phyloP scores from a whole-genome alignment of 2,113 vertebrate species.

The Merops nubicus region DNA sequence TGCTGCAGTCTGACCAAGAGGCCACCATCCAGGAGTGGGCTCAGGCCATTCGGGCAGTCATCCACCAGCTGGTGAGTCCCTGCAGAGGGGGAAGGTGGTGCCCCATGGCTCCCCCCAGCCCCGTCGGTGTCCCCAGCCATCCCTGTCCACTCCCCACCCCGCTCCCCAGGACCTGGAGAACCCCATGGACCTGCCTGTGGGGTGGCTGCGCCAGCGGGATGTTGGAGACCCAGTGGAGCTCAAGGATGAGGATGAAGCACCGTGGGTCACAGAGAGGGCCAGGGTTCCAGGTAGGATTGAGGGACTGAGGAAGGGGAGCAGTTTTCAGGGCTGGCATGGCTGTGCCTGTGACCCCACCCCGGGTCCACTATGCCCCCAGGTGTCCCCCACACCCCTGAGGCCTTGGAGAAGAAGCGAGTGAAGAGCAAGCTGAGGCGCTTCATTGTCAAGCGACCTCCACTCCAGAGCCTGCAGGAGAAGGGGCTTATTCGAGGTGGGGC shows the following conservation, averaged over 20 bases:
- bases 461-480: conserved; percentile 90
- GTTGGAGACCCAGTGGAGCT: conserved; percentile 83
- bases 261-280: neutral
- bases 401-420: conserved; percentile 84
- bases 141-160: too few relatives aligned
- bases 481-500: conserved; percentile 89
- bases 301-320: too few relatives aligned
- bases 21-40: conserved; percentile 87
- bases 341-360: accelerated
- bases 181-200: conserved; percentile 83
- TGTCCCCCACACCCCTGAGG: conserved; percentile 68
- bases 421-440: conserved; percentile 87
- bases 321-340: neutral
- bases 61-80: conserved; percentile 84
- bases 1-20: conserved; percentile 90
- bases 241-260: conserved; percentile 83
- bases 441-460: conserved; percentile 85
- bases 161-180: conserved; percentile 85
- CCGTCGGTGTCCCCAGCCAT: accelerated
- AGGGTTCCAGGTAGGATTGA: neutral
- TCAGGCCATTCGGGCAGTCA: conserved; percentile 82
- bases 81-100: neutral
- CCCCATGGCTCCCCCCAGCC: too few relatives aligned
- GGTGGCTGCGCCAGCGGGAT: conserved; percentile 75
- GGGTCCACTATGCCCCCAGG: conserved; percentile 65